Evolutionary conservation across 2,797 vertebrate genomes (phyloP), one percentile per base, ranked within the genome.

Genomic region (Buceros bicornis): DNA sequence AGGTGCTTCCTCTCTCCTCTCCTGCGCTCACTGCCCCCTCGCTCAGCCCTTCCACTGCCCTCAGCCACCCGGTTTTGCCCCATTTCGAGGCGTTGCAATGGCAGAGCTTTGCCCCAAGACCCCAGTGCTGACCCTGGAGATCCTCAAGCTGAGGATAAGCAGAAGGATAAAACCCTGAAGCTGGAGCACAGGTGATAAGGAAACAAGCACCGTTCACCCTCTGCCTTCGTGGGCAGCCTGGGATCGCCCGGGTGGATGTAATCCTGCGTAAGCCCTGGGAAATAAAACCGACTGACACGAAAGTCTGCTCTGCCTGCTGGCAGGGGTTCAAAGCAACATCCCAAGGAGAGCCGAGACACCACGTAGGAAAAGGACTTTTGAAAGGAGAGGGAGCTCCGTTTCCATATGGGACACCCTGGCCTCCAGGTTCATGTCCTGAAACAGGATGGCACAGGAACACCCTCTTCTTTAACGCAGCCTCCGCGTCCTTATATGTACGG

Each of bases 121-220:
- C 40, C 40, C 6, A 1, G 43, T 5, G 5, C 15, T 21, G 56
- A 14, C 3, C 40, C 33, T 3, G 2, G 20, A 2, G 5, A 18
- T 10, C n/a, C 26, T 8, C 5, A 3, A 54, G 21, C 40, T 51
- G 50, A 22, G 35, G 13, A 5, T 18, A 8, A 56, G 42, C 33
- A 18, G 31, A 26, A 19, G 22, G 9, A 24, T 19, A 7, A 50
- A 53, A 13, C n/a, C 35, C 17, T 13, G 21, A 14, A 40, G 26
- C 8, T 1, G 0, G 13, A 50, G 37, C 2, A 33, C 0, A 42
- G 22, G 20, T 1, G 3, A 22, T 0, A 42, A 40, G 43, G 18
- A n/a, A 40, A 42, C 8, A 35, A 1, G 3, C 16, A 37, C 20
- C 13, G 19, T 18, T 14, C 47, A 21, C 13, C 19, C 16, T 4